These are phyloP conservation scores for Drosophila parthenogenetica DNA, from an alignment of 2,888 invertebrate genomes.

Conservation along the genomic window DNA sequence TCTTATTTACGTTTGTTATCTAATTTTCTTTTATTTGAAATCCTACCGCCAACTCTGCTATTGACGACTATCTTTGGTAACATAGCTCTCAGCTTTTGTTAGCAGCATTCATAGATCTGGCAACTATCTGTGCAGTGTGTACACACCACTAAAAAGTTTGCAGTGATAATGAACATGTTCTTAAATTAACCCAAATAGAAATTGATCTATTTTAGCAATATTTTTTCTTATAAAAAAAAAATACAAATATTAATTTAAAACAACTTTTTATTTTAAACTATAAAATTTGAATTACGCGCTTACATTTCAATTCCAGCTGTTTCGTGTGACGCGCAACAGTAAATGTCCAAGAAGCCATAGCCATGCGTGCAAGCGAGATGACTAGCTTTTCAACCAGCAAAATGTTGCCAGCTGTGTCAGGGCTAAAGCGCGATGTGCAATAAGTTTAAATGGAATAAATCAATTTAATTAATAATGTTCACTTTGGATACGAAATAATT, in stretches of 20 bases:
- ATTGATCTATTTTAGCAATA: too few species aligned
- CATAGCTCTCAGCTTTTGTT: constrained; percentile 21
- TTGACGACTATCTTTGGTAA: constrained; percentile 3
- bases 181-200: too few species aligned
- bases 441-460: constrained; percentile 6
- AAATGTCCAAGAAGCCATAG: constrained; percentile 11
- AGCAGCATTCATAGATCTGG: constrained; percentile 11
- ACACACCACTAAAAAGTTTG: constrained; percentile 6
- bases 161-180: too few species aligned
- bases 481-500: background rate
- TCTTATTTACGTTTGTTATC: too few species aligned
- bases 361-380: constrained; percentile 42
- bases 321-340: constrained; percentile 24
- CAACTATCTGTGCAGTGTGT: constrained; percentile 34
- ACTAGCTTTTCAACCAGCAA: background rate
- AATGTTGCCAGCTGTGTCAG: constrained; percentile 36
- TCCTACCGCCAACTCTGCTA: constrained; percentile 13
- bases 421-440: background rate
- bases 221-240: too few species aligned
- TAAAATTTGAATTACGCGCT: constrained; percentile 44
- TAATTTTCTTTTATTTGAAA: background rate
- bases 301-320: constrained; percentile 46
- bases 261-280: background rate
- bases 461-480: background rate
- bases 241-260: too few species aligned